Conservation (phyloP, 2,113 vertebrate genomes). For the Eulemur macaco region DNA sequence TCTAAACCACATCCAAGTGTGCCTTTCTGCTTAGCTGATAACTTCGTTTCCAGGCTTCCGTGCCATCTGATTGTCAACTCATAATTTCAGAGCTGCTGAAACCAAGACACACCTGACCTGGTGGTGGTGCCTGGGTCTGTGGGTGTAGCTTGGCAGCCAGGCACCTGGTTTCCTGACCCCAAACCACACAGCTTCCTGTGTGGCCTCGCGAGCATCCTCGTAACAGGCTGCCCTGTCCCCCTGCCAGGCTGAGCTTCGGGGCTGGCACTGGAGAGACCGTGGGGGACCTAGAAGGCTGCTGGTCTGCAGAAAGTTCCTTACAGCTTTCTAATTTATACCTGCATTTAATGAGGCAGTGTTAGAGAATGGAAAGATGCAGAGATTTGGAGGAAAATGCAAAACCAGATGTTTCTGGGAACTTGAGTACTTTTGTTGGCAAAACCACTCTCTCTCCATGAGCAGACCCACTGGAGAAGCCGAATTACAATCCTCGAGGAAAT, state of each 20-base stretch:
- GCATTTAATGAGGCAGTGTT: not conserved
- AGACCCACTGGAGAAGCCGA: not conserved
- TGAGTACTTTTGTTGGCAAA: not conserved
- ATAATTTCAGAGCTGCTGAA: conserved; percentile 58
- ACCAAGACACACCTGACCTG: conserved; percentile 7
- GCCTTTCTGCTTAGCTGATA: conserved; percentile 38
- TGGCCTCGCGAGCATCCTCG: not conserved
- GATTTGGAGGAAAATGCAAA: not conserved
- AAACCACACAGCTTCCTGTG: conserved; percentile 61
- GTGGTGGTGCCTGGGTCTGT: conserved; percentile 4
- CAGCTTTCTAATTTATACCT: not conserved
- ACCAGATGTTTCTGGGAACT: too few relatives aligned
- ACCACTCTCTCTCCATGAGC: rapidly evolving
- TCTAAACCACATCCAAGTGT: conserved; percentile 74
- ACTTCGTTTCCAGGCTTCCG: conserved; percentile 54
- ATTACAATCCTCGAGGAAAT: not conserved
- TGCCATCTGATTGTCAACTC: conserved; percentile 67
- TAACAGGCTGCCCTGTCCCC: not conserved
- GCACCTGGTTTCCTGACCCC: conserved; percentile 69
- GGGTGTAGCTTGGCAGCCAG: conserved; percentile 32
- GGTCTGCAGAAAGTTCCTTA: not conserved
- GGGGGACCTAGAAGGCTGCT: not conserved
- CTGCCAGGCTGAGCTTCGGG: not conserved
- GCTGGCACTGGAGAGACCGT: rapidly evolving
- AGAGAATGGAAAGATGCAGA: not conserved